Base-by-base conservation (phyloP, 2,113 vertebrate genomes). In the Dipodomys ordii region DNA sequence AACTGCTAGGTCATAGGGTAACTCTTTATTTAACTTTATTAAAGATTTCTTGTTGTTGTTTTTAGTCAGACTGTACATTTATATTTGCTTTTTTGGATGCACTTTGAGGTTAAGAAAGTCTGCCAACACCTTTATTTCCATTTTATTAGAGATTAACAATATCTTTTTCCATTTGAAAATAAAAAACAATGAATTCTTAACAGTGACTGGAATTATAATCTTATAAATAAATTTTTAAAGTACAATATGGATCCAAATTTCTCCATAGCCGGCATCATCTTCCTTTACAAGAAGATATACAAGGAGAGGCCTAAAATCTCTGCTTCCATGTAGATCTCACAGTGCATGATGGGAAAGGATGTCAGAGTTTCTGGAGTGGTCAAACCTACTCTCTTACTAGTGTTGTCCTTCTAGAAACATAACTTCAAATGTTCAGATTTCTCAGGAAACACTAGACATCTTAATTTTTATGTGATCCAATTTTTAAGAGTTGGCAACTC, bases 401-500 rank as follows among this genome's bases (percentile, higher is more conserved):
- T 60, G 46, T 74, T 73, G 69, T 2, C 39, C 6, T 64, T 27
- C 18, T 1, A 28, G 68, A 90, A 77, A 78, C 30, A 18, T 81
- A 19, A 46, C 82, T 90, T 86, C 25, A 28, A 6, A 68, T 67
- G 35, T 80, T 88, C 64, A 79, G 12, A 69, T n/a, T 53, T 49
- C 78, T 81, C 25, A 82, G 28, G 57, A 90, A 62, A 89, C 2
- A 81, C 18, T 67, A 7, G 77, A 87, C 74, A 84, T 93, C 9
- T 74, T 27, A 18, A 57, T 93, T 83, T 91, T 92, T 65, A 64
- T 60, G 22, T 72, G 64, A 49, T 81, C 39, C 83, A 68, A 49
- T 46, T 93, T 90, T 85, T 83, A 87, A 93, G 76, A 72, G 49
- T 30, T 87, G 22, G 32, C 76, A 94, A 67, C 3, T 81, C 69